Conservation (phyloP, 1,140 invertebrate genomes). For the Chrysomallon squamiferum region DNA sequence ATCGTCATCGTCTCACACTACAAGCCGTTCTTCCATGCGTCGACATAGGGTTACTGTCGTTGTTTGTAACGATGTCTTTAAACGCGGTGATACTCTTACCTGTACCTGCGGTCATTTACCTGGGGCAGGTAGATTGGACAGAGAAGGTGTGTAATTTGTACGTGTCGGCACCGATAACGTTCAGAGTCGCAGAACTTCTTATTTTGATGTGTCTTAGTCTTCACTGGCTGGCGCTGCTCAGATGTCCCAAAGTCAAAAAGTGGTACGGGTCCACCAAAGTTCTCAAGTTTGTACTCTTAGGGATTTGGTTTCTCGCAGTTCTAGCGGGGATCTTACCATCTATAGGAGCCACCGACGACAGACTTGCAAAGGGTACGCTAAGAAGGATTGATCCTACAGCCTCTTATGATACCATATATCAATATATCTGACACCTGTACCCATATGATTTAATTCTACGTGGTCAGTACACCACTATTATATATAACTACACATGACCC, state of each 20-base stretch:
- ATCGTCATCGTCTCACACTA: constrained; percentile 36
- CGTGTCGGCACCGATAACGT: constrained; percentile 28
- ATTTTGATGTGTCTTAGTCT: constrained; percentile 28
- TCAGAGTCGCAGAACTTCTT: constrained; percentile 30
- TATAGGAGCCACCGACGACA: constrained; percentile 9
- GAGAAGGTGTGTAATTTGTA: constrained; percentile 31
- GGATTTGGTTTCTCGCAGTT: constrained; percentile 33
- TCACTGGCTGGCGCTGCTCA: constrained; percentile 35
- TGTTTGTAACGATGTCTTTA: constrained; percentile 30
- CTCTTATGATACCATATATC: too few species aligned
- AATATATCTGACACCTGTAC: too few species aligned
- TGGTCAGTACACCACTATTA: too few species aligned
- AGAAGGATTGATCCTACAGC: too few species aligned
- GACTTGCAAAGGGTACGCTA: too few species aligned
- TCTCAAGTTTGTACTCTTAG: constrained; percentile 22
- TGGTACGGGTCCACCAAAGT: constrained; percentile 32
- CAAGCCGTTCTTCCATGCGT: constrained; percentile 31
- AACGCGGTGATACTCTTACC: constrained; percentile 29
- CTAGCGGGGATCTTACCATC: constrained; percentile 31
- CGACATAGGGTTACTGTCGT: constrained; percentile 34
- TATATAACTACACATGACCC: too few species aligned
- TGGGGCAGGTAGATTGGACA: constrained; percentile 19
- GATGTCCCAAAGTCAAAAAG: constrained; percentile 26
- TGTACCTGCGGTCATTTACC: constrained; percentile 19
- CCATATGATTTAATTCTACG: too few species aligned